Base-by-base conservation (phyloP, 2,888 invertebrate genomes). In the Omphaloscelis lunosa region DNA sequence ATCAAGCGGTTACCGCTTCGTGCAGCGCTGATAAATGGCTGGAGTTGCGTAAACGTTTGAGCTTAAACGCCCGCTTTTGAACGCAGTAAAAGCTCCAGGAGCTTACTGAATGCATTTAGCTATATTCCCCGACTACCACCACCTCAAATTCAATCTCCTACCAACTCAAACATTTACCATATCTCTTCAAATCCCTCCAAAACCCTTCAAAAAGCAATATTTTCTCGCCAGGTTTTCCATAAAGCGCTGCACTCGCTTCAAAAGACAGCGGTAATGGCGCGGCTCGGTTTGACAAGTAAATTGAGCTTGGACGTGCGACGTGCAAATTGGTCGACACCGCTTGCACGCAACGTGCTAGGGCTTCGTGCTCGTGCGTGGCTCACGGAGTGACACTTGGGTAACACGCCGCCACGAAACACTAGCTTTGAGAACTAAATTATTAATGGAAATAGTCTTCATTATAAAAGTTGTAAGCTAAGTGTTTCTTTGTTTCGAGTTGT, bases 241-340 rank as follows among this genome's bases (percentile, higher is more conserved):
- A 80, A 84, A 89, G 89, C 90, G 89, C 89, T 90, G 72, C 61
- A 82, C 58, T 69, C 48, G 79, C 71, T 83, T 79, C 73, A 85
- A 76, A 80, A 84, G 81, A 79, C 82, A 83, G 74, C 72, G 75
- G 89, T 88, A 90, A 89, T 91, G 86, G 90, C 90, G 83, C 89
- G 89, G 92, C 92, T 86, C 91, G 89, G 90, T 89, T 91, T 96
- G 96, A 96, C 96, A 94, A 92, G 93, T 92, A 94, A 95, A 95
- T 95, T 95, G 95, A 91, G 91, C 90, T 91, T 86, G 89, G 91
- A 90, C 90, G 91, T 90, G 91, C 91, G 95, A 96, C 95, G 95
- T 94, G 95, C 91, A 96, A 96, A 96, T 96, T 95, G 93, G 89
- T 88, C 90, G 89, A 91, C 92, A 92, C 92, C 89, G 90, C 80